Conservation (phyloP, 2,797 vertebrate species). For the Nannoperca obscura region DNA sequence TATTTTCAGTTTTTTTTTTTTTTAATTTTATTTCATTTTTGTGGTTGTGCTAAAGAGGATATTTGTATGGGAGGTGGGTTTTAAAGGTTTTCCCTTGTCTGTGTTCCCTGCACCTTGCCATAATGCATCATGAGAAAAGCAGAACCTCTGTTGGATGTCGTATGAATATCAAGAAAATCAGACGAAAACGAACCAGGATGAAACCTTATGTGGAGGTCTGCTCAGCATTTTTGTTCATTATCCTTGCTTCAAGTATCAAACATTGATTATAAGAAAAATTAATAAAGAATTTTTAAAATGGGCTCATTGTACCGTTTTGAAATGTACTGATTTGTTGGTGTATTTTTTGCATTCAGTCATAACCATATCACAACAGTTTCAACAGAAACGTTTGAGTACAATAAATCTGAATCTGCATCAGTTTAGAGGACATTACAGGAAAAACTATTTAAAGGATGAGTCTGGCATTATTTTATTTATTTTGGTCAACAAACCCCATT, state of each 20-base stretch:
- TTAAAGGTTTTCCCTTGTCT: constrained; percentile 76
- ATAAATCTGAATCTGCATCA: not conserved
- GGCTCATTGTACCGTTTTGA: constrained; percentile 10
- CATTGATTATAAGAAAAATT: constrained; percentile 84
- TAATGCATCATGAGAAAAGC: constrained; percentile 69
- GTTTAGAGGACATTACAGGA: too few relatives aligned
- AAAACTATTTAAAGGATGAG: not conserved
- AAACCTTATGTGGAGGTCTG: constrained; percentile 72
- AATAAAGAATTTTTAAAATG: constrained; percentile 85
- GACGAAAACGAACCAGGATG: constrained; percentile 59
- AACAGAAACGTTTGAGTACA: not conserved
- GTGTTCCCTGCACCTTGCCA: constrained; percentile 79
- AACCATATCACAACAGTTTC: too few relatives aligned
- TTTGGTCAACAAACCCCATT: not conserved
- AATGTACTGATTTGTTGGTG: not conserved
- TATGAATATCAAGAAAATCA: constrained; percentile 61
- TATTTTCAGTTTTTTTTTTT: constrained; percentile 57
- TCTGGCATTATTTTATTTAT: too few relatives aligned
- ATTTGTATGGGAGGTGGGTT: constrained; percentile 77
- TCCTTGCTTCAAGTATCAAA: constrained; percentile 85
- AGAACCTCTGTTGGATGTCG: constrained; percentile 56
- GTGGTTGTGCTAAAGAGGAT: constrained; percentile 80
- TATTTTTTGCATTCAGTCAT: not conserved
- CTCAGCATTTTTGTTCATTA: constrained; percentile 80
- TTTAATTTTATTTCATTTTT: constrained; percentile 40